Percentiles rank a stretch among this genome's conserved stretches.
phyloP scores from a whole-genome alignment of 1,140 invertebrate genomes.

The Procambarus clarkii region DNA sequence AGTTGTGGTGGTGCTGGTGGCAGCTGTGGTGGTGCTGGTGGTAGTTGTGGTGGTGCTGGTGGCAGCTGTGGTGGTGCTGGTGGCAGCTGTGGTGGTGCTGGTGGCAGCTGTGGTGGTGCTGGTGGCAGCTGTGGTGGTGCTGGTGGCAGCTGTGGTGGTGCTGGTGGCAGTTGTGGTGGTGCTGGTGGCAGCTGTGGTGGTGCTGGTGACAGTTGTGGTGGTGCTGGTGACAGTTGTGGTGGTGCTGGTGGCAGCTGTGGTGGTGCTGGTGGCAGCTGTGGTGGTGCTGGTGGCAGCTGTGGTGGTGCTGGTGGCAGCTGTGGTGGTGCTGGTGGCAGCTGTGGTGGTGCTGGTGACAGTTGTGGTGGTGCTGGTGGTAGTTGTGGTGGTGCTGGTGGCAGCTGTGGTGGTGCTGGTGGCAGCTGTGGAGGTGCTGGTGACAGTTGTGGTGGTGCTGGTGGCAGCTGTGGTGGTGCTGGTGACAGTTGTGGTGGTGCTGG shows the following conservation, averaged over 20 bases:
- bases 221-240: background rate
- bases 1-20: too few relatives aligned
- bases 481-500: too few relatives aligned
- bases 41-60: too few relatives aligned
- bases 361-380: too few relatives aligned
- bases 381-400: too few relatives aligned
- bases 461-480: background rate
- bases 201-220: too few relatives aligned
- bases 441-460: background rate
- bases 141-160: too few relatives aligned
- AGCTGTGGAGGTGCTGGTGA: background rate
- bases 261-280: background rate
- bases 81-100: background rate
- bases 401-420: background rate
- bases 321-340: background rate
- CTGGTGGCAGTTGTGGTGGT: too few relatives aligned
- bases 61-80: background rate
- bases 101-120: background rate
- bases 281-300: background rate
- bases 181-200: too few relatives aligned
- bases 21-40: too few relatives aligned
- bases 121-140: too few relatives aligned
- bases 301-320: background rate
- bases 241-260: background rate
- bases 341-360: too few relatives aligned